Conservation (phyloP, 2,888 invertebrate species). For the Cephonodes hylas region DNA sequence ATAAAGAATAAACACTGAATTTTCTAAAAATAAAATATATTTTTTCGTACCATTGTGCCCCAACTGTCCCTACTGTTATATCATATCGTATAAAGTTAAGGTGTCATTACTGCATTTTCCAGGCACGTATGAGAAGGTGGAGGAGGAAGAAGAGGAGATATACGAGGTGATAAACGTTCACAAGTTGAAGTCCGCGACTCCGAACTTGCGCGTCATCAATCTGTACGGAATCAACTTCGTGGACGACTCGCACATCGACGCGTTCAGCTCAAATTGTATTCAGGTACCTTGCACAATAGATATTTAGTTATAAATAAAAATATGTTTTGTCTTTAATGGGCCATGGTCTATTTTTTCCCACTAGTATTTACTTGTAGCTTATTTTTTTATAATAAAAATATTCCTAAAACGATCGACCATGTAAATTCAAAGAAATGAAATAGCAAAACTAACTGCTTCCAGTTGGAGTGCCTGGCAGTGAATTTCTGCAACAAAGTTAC, state of each 20-base stretch:
- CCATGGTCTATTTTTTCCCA: too few species aligned
- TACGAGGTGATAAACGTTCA: slow-evolving; percentile 99
- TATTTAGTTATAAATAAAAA: not conserved
- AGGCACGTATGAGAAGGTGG: slow-evolving; percentile 98
- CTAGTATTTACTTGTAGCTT: too few species aligned
- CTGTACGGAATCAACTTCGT: slow-evolving; percentile 99
- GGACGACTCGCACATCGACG: slow-evolving; percentile 99
- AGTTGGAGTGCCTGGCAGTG: slow-evolving; percentile 97
- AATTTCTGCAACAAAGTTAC: slow-evolving; percentile 99
- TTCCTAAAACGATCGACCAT: too few species aligned
- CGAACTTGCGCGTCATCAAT: slow-evolving; percentile 98
- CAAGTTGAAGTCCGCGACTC: slow-evolving; percentile 98
- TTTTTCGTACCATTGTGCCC: too few species aligned
- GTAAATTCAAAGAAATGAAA: not conserved
- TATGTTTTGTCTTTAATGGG: too few species aligned
- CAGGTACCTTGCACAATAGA: slow-evolving; percentile 72
- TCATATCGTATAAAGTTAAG: too few species aligned
- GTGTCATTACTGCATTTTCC: slow-evolving; percentile 18
- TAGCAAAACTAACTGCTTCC: slow-evolving; percentile 33
- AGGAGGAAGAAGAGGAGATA: slow-evolving; percentile 99
- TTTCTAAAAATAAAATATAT: too few species aligned
- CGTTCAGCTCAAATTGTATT: slow-evolving; percentile 97
- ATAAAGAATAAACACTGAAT: too few species aligned
- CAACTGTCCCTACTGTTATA: too few species aligned
- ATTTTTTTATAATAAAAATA: too few species aligned